These are phyloP conservation scores for Potamilus streckersoni DNA, from an alignment of 1,140 invertebrate genomes.

Conservation along the genomic window DNA sequence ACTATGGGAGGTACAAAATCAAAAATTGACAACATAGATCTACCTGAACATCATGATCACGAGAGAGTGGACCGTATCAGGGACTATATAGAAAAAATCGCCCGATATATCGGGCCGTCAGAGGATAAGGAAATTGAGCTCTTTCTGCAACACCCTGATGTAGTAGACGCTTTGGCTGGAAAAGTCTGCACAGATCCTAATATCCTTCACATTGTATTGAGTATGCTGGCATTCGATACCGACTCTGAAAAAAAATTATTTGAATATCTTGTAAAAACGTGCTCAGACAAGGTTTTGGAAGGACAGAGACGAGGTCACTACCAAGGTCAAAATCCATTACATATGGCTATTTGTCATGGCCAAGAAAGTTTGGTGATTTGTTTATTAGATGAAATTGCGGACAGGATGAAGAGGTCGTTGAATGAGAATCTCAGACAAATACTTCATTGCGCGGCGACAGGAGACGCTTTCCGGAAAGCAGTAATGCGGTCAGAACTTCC, in stretches of 20 bases:
- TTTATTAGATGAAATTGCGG: constrained; percentile 24
- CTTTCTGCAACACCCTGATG: too few species aligned
- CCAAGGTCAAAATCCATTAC: constrained; percentile 47
- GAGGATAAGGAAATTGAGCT: too few species aligned
- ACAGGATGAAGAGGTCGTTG: neutral
- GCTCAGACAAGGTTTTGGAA: constrained; percentile 23
- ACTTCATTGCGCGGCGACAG: constrained; percentile 26
- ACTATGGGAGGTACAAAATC: too few species aligned
- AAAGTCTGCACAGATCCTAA: too few species aligned
- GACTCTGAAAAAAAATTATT: constrained; percentile 5
- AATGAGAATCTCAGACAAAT: constrained; percentile 5
- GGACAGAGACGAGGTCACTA: constrained; percentile 33
- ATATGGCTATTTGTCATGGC: constrained; percentile 44
- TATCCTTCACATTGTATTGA: constrained; percentile 34
- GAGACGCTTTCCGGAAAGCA: constrained; percentile 40
- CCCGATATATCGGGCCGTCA: too few species aligned
- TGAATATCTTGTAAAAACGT: constrained; percentile 14
- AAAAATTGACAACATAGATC: too few species aligned
- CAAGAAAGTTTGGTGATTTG: constrained; percentile 25
- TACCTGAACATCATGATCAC: too few species aligned
- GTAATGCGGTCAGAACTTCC: constrained; percentile 53
- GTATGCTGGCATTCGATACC: constrained; percentile 24
- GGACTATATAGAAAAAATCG: too few species aligned
- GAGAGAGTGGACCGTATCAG: too few species aligned
- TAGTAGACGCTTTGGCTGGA: too few species aligned